Conservation (phyloP, 2,888 invertebrate genomes). For the Cartodere bifasciata region DNA sequence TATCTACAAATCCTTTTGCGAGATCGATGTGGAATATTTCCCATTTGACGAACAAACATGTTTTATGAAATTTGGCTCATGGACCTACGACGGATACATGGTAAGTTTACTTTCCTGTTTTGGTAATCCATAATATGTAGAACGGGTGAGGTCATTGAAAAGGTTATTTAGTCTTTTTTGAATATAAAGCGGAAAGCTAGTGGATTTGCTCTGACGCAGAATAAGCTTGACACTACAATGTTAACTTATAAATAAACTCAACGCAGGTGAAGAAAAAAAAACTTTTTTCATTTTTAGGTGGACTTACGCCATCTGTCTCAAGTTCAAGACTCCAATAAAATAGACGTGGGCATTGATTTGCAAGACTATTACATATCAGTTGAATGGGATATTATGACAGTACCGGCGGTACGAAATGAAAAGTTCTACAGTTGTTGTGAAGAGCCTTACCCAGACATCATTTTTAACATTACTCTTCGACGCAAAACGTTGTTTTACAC, state of each 20-base stretch:
- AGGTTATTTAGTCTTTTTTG: no score
- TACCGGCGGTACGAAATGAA: conserved; percentile 80
- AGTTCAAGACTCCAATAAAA: conserved; percentile 74
- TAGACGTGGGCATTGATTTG: conserved; percentile 82
- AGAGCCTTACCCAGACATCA: conserved; percentile 94
- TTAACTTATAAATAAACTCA: no score
- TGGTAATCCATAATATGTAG: no score
- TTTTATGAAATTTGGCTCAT: conserved; percentile 90
- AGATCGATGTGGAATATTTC: conserved; percentile 90
- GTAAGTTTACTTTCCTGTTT: no score
- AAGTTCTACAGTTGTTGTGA: conserved; percentile 95
- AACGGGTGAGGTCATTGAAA: no score
- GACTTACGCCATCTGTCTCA: conserved; percentile 81
- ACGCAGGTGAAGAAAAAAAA: no score
- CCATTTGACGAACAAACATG: conserved; percentile 92
- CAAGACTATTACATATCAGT: conserved; percentile 94
- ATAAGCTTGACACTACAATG: no score
- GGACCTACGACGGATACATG: conserved; percentile 92
- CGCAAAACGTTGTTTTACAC: conserved; percentile 96
- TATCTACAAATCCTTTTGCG: conserved; percentile 95
- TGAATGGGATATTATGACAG: conserved; percentile 96
- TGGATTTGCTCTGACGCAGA: no score
- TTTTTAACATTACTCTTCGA: conserved; percentile 89
- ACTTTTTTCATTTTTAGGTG: conserved; percentile 52
- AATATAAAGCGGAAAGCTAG: no score